A percentile compares a stretch with the other conserved stretches of the same genome.
Evolutionary conservation across 2,888 invertebrate species (phyloP).

Genomic region (Candidula unifasciata): DNA sequence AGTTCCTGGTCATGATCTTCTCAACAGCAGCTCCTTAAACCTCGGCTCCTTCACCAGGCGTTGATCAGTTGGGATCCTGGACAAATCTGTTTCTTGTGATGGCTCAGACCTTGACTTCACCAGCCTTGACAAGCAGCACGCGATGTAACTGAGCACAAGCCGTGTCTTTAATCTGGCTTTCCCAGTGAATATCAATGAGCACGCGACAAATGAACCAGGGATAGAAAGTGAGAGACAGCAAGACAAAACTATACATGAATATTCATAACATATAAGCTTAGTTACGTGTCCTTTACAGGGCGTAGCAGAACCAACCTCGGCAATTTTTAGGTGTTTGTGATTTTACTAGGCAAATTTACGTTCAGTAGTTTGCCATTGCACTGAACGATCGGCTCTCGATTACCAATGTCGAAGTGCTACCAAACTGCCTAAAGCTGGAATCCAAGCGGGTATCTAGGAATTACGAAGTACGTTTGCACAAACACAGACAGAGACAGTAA

Average conservation of each 20-base stretch:
- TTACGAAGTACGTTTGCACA: too few relatives aligned
- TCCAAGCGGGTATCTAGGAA: too few relatives aligned
- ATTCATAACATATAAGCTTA: background rate
- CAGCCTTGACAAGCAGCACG: background rate
- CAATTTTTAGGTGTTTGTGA: too few relatives aligned
- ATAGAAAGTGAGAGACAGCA: background rate
- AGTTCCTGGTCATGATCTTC: background rate
- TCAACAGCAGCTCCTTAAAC: background rate
- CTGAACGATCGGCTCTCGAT: too few relatives aligned
- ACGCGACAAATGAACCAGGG: background rate
- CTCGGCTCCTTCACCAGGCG: background rate
- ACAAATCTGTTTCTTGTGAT: background rate
- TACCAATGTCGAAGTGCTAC: too few relatives aligned
- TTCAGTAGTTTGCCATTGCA: too few relatives aligned
- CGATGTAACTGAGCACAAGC: background rate
- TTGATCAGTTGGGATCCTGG: background rate
- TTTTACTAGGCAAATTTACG: too few relatives aligned
- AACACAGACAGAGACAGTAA: too few relatives aligned
- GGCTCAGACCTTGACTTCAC: background rate
- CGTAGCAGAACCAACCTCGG: too few relatives aligned
- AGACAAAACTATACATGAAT: background rate
- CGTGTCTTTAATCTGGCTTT: background rate
- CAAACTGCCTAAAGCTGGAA: too few relatives aligned
- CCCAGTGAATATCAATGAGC: conserved; percentile 4
- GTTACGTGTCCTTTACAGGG: too few relatives aligned